Conservation (phyloP, 2,113 vertebrate genomes). For the Nothocercus julius region DNA sequence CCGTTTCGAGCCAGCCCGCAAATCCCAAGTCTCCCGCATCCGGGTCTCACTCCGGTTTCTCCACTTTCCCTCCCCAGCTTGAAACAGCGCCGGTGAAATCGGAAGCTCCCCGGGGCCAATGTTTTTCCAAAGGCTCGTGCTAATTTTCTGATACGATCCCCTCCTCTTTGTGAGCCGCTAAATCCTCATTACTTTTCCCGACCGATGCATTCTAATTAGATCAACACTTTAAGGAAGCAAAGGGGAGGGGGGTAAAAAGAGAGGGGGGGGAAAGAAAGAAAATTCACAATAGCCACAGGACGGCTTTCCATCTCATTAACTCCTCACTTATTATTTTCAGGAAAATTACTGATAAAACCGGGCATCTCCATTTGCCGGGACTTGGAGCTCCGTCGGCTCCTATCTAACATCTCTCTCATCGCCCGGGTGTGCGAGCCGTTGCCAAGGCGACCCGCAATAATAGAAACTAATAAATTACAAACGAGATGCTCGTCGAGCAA, state of each 20-base stretch:
- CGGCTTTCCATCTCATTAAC: conserved; percentile 90
- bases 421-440: conserved; percentile 76
- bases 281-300: conserved; percentile 86
- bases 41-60: neutral
- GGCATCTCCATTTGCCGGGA: conserved; percentile 85
- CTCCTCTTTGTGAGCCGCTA: conserved; percentile 81
- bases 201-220: conserved; percentile 87
- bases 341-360: conserved; percentile 90
- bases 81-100: neutral
- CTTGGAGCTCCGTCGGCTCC: conserved; percentile 77
- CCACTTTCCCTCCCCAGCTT: neutral
- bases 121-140: conserved; percentile 80
- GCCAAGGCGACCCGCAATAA: conserved; percentile 84
- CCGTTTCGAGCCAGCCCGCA: fast-evolving
- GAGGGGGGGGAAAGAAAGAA: neutral
- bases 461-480: conserved; percentile 90
- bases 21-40: neutral
- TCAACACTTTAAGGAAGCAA: conserved; percentile 76
- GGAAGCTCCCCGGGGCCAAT: conserved; percentile 73
- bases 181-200: conserved; percentile 88
- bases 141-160: conserved; percentile 86
- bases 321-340: conserved; percentile 89
- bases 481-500: conserved; percentile 87
- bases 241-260: too few relatives aligned
- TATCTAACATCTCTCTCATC: conserved; percentile 87